These are phyloP conservation scores for Zapornia atra DNA, from an alignment of 2,113 vertebrate genomes.

Conservation along the genomic window DNA sequence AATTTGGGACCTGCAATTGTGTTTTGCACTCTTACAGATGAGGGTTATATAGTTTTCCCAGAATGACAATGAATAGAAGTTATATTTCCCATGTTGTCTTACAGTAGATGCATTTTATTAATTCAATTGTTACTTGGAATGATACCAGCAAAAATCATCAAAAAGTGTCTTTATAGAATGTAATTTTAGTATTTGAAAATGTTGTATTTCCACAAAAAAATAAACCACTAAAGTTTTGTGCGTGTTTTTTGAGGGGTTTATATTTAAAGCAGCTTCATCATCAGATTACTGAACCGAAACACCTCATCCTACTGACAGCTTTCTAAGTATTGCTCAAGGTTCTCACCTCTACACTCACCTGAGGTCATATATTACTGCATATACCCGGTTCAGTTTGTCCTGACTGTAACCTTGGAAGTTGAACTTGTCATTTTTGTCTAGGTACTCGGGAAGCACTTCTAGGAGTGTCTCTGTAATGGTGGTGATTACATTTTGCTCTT, in stretches of 20 bases:
- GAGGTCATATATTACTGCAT: slow-evolving; percentile 93
- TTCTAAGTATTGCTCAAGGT: not conserved
- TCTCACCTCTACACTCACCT: slow-evolving; percentile 77
- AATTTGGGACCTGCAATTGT: not conserved
- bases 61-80: not conserved
- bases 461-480: slow-evolving; percentile 90
- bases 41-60: not conserved
- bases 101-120: not conserved
- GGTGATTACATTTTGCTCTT: slow-evolving; percentile 91
- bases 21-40: not conserved
- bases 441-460: slow-evolving; percentile 89
- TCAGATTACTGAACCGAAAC: not conserved
- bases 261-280: not conserved
- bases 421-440: slow-evolving; percentile 90
- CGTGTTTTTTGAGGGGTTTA: not conserved
- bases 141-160: not conserved
- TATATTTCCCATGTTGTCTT: not conserved
- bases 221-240: not conserved
- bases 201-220: not conserved
- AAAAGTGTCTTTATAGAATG: not conserved
- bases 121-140: not conserved
- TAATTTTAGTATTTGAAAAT: not conserved
- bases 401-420: slow-evolving; percentile 95
- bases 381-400: slow-evolving; percentile 89
- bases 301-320: not conserved